A percentile compares a stretch with the other conserved stretches of the same genome.
These are phyloP conservation scores for Rhizomys pruinosus DNA, from an alignment of 2,113 vertebrate genomes.

Conservation along the genomic window DNA sequence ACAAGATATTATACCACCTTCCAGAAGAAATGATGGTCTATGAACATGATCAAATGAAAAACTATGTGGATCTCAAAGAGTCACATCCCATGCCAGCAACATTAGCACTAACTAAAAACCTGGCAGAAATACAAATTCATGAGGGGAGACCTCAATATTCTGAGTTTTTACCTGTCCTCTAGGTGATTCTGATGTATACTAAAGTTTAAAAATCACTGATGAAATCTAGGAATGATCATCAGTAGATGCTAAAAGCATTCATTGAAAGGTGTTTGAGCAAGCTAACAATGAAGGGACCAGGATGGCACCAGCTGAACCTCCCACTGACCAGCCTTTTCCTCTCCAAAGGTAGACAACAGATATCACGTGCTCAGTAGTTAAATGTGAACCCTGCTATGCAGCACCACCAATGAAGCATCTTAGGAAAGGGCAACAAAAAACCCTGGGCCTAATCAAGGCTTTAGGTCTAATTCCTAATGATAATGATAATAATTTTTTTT, in stretches of 20 bases:
- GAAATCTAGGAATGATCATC: background rate
- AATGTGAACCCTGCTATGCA: background rate
- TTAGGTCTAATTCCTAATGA: background rate
- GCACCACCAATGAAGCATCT: background rate
- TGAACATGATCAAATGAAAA: background rate
- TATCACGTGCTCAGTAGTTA: background rate
- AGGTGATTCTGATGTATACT: background rate
- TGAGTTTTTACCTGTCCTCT: background rate
- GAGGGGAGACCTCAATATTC: background rate
- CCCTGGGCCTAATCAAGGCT: background rate
- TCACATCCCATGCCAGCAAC: background rate
- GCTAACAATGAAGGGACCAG: background rate
- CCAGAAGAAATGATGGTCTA: constrained; percentile 17
- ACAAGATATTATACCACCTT: background rate
- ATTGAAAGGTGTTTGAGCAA: background rate
- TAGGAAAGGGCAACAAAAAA: background rate
- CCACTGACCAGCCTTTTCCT: background rate
- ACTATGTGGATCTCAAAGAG: background rate
- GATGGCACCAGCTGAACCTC: background rate
- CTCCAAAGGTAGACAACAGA: background rate
- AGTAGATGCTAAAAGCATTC: background rate
- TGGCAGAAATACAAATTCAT: background rate
- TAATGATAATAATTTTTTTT: background rate
- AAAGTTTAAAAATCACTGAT: constrained; percentile 4
- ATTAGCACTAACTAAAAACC: background rate